Percentiles rank a stretch among this genome's conserved stretches.
These are phyloP conservation scores for Mythimna ferrago DNA, from an alignment of 2,888 invertebrate genomes.

Conservation along the genomic window DNA sequence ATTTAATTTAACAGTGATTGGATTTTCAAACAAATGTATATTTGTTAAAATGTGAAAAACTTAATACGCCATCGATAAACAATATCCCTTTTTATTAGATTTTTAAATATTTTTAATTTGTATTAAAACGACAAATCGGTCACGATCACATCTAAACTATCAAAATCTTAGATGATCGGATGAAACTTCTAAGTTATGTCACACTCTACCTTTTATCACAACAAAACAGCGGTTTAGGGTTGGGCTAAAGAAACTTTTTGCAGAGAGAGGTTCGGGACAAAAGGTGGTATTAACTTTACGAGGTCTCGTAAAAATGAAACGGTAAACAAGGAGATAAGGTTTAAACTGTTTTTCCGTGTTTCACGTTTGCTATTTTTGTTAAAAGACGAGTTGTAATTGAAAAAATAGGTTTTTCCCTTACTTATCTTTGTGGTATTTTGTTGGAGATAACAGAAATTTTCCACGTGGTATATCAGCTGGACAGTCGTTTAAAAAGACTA, in stretches of 20 bases:
- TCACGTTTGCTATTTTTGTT: slow-evolving; percentile 55
- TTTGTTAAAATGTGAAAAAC: too few relatives aligned
- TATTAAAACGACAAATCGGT: too few relatives aligned
- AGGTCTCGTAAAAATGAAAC: slow-evolving; percentile 78
- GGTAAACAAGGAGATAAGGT: slow-evolving; percentile 79
- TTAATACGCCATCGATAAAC: too few relatives aligned
- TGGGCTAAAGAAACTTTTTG: slow-evolving; percentile 66
- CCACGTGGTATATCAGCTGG: background rate
- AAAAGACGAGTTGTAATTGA: slow-evolving; percentile 66
- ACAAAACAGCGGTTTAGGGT: slow-evolving; percentile 58
- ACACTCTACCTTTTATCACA: slow-evolving; percentile 35
- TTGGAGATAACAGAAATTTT: slow-evolving; percentile 21
- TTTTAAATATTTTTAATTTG: too few relatives aligned
- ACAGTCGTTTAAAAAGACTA: too few relatives aligned
- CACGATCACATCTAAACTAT: background rate
- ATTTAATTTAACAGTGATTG: too few relatives aligned
- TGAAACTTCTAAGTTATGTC: slow-evolving; percentile 25
- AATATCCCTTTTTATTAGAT: too few relatives aligned
- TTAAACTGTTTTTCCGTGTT: slow-evolving; percentile 72
- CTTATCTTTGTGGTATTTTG: slow-evolving; percentile 32
- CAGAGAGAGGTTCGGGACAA: slow-evolving; percentile 73
- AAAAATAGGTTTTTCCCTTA: slow-evolving; percentile 52
- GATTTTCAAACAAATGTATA: too few relatives aligned
- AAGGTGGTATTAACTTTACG: slow-evolving; percentile 82
- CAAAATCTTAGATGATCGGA: background rate